Evolutionary conservation across 2,888 invertebrate species (phyloP).

Genomic region (Erebia ligea): DNA sequence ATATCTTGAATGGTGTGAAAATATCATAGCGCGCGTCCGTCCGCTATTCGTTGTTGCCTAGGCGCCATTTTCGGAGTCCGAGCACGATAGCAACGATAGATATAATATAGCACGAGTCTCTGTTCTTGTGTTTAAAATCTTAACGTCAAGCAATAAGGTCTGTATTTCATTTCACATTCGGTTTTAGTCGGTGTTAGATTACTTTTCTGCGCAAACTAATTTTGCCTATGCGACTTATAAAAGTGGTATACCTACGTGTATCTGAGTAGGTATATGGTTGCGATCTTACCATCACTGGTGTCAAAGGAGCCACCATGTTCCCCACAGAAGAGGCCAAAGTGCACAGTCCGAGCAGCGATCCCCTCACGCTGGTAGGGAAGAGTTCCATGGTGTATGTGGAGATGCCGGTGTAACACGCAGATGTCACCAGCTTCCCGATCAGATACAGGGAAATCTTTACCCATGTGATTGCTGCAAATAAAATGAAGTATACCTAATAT

Average conservation of each 20-base stretch:
- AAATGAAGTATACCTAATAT: neutral
- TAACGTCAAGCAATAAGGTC: no score
- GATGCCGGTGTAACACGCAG: conserved; percentile 84
- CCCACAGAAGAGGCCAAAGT: conserved; percentile 84
- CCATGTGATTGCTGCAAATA: conserved; percentile 57
- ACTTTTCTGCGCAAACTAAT: no score
- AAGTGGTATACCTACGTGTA: neutral
- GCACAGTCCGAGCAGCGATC: conserved; percentile 84
- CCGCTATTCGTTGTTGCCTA: no score
- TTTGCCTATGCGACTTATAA: no score
- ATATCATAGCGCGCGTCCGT: no score
- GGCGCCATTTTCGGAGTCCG: no score
- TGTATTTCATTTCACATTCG: no score
- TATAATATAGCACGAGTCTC: no score
- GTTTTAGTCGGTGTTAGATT: no score
- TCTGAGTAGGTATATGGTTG: neutral
- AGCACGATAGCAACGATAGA: no score
- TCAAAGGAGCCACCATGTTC: conserved; percentile 85
- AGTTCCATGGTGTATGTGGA: conserved; percentile 86
- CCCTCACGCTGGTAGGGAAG: conserved; percentile 85
- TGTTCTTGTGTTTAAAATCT: no score
- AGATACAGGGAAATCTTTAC: conserved; percentile 74
- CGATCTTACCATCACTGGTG: conserved; percentile 62
- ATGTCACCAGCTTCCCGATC: conserved; percentile 84
- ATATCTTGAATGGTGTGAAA: no score